phyloP scores from a whole-genome alignment of 1,140 invertebrate genomes.

The Drosophila bipectinata region DNA sequence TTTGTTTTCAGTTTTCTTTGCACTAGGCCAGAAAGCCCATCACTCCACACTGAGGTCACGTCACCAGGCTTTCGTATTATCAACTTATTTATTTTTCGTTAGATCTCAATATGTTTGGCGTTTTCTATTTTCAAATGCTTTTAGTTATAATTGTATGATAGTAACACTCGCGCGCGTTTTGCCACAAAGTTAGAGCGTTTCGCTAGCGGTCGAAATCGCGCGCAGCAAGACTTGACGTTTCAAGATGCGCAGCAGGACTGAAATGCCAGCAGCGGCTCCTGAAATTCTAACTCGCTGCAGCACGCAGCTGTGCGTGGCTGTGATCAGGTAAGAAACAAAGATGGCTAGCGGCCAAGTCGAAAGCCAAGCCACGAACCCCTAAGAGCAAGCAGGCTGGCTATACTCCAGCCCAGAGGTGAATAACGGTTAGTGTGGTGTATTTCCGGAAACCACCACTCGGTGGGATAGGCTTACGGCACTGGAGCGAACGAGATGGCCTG shows the following conservation, averaged over 20 bases:
- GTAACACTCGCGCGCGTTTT: constrained; percentile 44
- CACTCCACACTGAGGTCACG: constrained; percentile 46
- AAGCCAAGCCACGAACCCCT: background rate
- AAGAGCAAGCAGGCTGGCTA: constrained; percentile 12
- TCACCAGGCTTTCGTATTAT: constrained; percentile 34
- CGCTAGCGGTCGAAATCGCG: constrained; percentile 50
- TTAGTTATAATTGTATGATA: background rate
- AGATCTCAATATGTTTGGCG: constrained; percentile 2
- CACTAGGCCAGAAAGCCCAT: constrained; percentile 51
- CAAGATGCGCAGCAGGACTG: constrained; percentile 83
- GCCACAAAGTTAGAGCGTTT: constrained; percentile 27
- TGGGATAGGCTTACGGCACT: constrained; percentile 12
- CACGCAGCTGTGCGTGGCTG: constrained; percentile 14
- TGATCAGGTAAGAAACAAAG: constrained; percentile 22
- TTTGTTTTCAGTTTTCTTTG: constrained; percentile 26
- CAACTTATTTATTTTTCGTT: constrained; percentile 11
- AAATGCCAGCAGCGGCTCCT: constrained; percentile 55
- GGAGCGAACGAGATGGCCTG: constrained; percentile 38
- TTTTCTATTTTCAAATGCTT: constrained; percentile 9
- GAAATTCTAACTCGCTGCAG: constrained; percentile 58
- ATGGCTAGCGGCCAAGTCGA: background rate
- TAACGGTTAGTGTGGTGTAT: constrained; percentile 24
- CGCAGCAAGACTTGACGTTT: constrained; percentile 70
- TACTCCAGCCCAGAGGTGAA: constrained; percentile 9
- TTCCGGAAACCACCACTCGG: constrained; percentile 26